Conservation (phyloP, 2,888 invertebrate genomes). For the Eugnorisma glareosa region DNA sequence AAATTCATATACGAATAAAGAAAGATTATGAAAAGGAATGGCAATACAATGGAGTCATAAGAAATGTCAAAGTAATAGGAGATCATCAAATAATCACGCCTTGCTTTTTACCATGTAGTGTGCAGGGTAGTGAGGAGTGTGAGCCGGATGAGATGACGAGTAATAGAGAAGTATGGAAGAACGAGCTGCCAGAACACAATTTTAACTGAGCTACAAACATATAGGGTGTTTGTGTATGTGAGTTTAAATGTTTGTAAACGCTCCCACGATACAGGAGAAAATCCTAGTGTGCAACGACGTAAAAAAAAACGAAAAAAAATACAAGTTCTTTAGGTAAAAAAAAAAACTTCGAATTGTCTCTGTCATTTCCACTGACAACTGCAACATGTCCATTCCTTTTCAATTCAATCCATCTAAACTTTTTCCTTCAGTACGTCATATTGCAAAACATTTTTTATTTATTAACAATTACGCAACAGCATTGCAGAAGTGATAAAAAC, state of each 20-base stretch:
- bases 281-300: too few species aligned
- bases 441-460: constrained; percentile 28
- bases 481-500: constrained; percentile 67
- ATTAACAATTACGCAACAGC: constrained; percentile 52
- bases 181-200: too few species aligned
- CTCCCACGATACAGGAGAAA: too few species aligned
- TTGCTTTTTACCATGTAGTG: background rate
- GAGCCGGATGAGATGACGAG: too few species aligned
- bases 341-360: background rate
- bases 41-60: too few species aligned
- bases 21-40: too few species aligned
- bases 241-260: too few species aligned
- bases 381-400: background rate
- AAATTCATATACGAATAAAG: background rate
- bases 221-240: too few species aligned
- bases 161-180: too few species aligned
- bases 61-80: background rate
- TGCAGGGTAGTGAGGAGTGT: background rate
- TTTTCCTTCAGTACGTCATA: background rate
- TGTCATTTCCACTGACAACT: background rate
- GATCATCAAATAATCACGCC: background rate
- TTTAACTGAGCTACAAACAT: too few species aligned
- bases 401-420: background rate
- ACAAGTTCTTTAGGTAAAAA: too few species aligned
- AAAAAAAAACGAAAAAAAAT: too few species aligned